Evolutionary conservation across 2,797 vertebrate species (phyloP), one percentile per base, ranked within the genome.

Genomic region (Lagodon rhomboides): DNA sequence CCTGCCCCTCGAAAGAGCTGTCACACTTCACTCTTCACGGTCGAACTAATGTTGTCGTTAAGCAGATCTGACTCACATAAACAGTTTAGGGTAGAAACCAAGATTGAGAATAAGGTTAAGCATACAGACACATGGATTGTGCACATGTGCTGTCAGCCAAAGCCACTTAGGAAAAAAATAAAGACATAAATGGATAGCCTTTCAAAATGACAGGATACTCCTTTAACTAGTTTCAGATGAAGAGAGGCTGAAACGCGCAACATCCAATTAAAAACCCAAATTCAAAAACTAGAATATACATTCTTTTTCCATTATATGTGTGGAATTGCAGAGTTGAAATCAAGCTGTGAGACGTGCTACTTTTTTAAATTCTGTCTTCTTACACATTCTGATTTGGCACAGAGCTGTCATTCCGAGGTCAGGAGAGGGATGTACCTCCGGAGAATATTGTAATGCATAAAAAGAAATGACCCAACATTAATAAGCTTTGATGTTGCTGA

Each of bases 1-100:
- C 74, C 73, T 10, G 74, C 91, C 89, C 67, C 62, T 46, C 11
- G 38, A 3, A 58, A 60, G 16, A 47, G 12, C 13, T 49, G 54
- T 12, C 63, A 43, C 1, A 23, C n/a, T n/a, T n/a, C n/a, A n/a
- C 17, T 34, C 2, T 43, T 68, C 2, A 9, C 3, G 23, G 23
- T 22, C 41, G 20, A 8, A 50, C 12, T 22, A 56, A 38, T 15
- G 15, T 61, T 49, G 27, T 23, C 25, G 13, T 25, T 18, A 12
- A 8, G 20, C n/a, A 22, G 18, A 66, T 65, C 18, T 61, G 56
- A n/a, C 10, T 47, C 12, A 25, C 0, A 65, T 10, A 49, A 22
- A 3, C 3, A 38, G 22, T 20, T 34, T 6, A 34, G 38, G 12
- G 4, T 6, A 20, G 2, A 38, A 43, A 13, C 6, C 1, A 17